Conservation (phyloP, 2,797 vertebrate species). For the Pseudochirops cupreus region DNA sequence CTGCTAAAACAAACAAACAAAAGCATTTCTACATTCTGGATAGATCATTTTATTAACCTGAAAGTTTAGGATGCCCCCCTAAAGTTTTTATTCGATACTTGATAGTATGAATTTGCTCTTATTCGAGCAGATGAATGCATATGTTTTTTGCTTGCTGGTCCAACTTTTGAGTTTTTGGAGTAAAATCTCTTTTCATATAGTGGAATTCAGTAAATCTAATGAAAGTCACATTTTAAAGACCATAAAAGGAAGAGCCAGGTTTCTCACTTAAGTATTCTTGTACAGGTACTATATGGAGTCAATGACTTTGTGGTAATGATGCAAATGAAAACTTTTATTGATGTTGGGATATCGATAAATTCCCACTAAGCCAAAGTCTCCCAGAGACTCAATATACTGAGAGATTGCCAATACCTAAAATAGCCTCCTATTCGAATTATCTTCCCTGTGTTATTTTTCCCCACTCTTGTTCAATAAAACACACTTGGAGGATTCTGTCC, state of each 20-base stretch:
- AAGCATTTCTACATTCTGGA: neutral
- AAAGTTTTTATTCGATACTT: neutral
- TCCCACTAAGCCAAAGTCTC: neutral
- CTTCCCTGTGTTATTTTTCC: neutral
- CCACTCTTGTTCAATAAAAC: neutral
- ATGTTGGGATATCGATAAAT: neutral
- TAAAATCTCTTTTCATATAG: neutral
- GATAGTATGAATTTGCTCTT: neutral
- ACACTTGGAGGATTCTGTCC: neutral
- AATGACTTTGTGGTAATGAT: neutral
- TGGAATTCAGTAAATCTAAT: neutral
- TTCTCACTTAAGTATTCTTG: neutral
- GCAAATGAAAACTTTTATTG: neutral
- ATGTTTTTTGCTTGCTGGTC: neutral
- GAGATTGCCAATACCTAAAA: neutral
- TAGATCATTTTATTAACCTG: neutral
- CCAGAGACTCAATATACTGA: neutral
- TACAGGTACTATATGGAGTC: neutral
- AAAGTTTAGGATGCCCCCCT: neutral
- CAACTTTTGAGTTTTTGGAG: neutral
- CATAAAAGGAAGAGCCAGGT: neutral
- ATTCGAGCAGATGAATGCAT: neutral
- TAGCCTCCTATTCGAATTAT: neutral
- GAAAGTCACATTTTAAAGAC: neutral
- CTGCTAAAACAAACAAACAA: neutral